phyloP scores from a whole-genome alignment of 2,888 invertebrate species.

The Drosophila ezoana region DNA sequence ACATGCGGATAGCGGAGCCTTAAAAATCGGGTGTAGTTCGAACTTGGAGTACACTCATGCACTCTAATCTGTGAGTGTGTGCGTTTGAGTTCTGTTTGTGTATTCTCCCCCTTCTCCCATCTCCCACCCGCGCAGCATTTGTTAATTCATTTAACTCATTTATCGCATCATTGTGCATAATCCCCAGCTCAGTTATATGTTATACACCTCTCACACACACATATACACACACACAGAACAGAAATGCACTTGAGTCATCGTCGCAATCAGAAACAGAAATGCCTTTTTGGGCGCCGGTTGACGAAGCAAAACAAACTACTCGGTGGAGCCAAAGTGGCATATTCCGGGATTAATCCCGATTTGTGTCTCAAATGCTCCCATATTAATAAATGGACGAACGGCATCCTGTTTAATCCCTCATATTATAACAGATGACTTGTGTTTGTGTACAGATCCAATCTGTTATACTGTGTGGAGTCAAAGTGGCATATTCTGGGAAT shows the following conservation, averaged over 20 bases:
- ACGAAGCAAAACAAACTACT: neutral
- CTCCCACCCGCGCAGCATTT: constrained; percentile 37
- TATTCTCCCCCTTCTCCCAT: constrained; percentile 7
- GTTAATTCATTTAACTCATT: constrained; percentile 63
- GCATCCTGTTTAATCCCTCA: constrained; percentile 39
- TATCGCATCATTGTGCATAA: constrained; percentile 66
- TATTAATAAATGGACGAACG: constrained; percentile 20
- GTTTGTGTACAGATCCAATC: constrained; percentile 15
- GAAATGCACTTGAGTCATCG: constrained; percentile 63
- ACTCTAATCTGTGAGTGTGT: constrained; percentile 23
- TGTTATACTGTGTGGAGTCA: constrained; percentile 9
- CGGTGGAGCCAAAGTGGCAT: constrained; percentile 51
- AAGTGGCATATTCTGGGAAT: constrained; percentile 7
- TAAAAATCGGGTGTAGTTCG: constrained; percentile 58
- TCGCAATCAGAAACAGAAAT: neutral
- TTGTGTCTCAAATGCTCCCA: constrained; percentile 61
- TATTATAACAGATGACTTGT: constrained; percentile 28
- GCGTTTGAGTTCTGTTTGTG: constrained; percentile 1
- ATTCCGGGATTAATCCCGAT: constrained; percentile 26
- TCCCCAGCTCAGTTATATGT: constrained; percentile 22
- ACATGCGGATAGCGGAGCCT: constrained; percentile 1
- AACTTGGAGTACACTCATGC: constrained; percentile 51
- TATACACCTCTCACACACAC: constrained; percentile 13
- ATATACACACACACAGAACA: neutral
- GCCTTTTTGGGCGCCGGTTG: constrained; percentile 8